Conservation (phyloP, 92 coral and sea anemone genomes). For the Ricordea florida region DNA sequence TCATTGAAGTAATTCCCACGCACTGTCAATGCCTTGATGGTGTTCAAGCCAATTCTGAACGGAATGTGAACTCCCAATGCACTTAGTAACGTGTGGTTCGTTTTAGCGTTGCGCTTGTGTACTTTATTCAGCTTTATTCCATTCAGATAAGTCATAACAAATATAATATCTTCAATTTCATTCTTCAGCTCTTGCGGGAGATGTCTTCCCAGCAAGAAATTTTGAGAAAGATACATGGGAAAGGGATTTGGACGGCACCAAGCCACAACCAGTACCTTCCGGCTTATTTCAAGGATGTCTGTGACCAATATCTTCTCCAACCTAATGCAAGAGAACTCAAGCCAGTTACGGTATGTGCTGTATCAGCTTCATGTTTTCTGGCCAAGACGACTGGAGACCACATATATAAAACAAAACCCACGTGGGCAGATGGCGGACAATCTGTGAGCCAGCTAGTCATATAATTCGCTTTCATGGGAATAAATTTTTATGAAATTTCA, state of each 20-base stretch:
- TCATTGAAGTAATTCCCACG: not conserved
- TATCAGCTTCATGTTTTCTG: too few relatives aligned
- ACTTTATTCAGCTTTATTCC: not conserved
- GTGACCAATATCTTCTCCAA: conserved; percentile 18
- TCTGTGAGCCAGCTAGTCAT: too few relatives aligned
- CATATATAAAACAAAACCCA: too few relatives aligned
- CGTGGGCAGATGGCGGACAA: too few relatives aligned
- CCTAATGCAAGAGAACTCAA: conserved; percentile 11
- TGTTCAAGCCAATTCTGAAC: not conserved
- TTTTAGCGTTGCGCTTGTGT: not conserved
- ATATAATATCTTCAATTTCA: not conserved
- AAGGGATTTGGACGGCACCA: conserved; percentile 54
- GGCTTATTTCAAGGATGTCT: conserved; percentile 27
- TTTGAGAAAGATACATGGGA: conserved; percentile 11
- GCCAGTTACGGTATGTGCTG: conserved; percentile 57
- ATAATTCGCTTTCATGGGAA: too few relatives aligned
- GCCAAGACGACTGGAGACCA: too few relatives aligned
- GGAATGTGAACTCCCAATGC: not conserved
- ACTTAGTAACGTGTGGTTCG: not conserved
- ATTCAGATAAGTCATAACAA: not conserved
- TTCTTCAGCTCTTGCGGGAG: conserved; percentile 32
- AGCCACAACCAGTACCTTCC: conserved; percentile 59
- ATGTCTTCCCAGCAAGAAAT: conserved; percentile 55
- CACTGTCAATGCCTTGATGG: not conserved
- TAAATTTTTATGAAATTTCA: too few relatives aligned